Base-by-base conservation (phyloP, 2,888 invertebrate species). In the Stenolophus ochropezus region DNA sequence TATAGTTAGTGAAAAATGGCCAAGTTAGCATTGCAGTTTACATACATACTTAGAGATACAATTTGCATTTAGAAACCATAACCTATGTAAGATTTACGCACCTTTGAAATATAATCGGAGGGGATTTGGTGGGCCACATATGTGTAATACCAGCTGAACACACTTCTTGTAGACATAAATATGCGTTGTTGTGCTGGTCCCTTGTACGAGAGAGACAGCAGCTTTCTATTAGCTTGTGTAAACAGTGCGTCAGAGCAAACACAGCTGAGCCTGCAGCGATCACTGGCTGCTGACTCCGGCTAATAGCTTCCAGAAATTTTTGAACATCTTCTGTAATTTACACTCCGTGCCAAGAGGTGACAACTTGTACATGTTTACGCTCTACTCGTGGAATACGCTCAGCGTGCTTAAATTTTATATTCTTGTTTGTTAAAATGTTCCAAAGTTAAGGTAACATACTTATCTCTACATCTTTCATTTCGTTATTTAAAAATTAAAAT, bases 101-200 rank as follows among this genome's bases (percentile, higher is more conserved):
- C 76, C 76, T 77, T 77, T 77, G 76, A 58, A 77, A 77, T 61
- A 58, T 77, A 77, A 77, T 77, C 58, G 27, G 11, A 21, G 58
- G 75, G 76, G 61, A 27, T 58, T 61, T 33, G 58, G 20, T 33
- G 65, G 47, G n/a, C n/a, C n/a, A 79, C 71, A 77, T 71, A 74
- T 82, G 76, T 85, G 84, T 86, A 85, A 85, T 85, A 85, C 85
- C 86, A 86, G 86, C 86, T 86, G 86, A 86, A 85, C 85, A 85
- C 85, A 86, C 86, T 86, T 86, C 85, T 85, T 85, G 71, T 71
- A 53, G 85, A 85, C 85, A 85, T 85, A 86, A 86, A 86, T 85
- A 86, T 83, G 83, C 81, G 8, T 1, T 42, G 33, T 42, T 42
- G 33, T 27, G 33, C 11, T 42, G 33, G 33, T 42, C 84, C 83